phyloP scores from a whole-genome alignment of 2,888 invertebrate genomes.

The Hypselothyrea guttata region DNA sequence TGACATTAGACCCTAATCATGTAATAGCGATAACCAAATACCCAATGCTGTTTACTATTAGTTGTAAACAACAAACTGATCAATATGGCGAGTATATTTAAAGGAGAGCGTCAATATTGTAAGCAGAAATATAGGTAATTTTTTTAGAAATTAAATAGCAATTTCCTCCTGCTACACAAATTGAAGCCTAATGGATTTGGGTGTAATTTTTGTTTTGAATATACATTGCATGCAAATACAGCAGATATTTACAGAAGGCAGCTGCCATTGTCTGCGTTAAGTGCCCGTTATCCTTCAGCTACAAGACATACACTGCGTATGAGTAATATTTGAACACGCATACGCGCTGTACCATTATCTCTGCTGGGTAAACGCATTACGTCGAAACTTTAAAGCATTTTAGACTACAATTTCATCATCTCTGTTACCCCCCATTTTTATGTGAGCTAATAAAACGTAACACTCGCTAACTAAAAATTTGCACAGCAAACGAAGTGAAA shows the following conservation, averaged over 20 bases:
- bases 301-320: constrained; percentile 39
- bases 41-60: too few species aligned
- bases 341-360: constrained; percentile 37
- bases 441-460: constrained; percentile 39
- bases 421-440: not conserved
- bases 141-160: too few species aligned
- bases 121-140: too few species aligned
- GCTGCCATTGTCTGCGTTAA: constrained; percentile 42
- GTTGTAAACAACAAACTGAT: too few species aligned
- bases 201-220: not conserved
- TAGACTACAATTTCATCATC: constrained; percentile 39
- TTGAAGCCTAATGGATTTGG: too few species aligned
- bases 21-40: too few species aligned
- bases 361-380: constrained; percentile 14
- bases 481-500: constrained; percentile 41
- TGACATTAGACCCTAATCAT: constrained; percentile 7
- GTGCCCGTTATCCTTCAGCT: constrained; percentile 27
- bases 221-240: not conserved
- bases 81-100: too few species aligned
- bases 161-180: too few species aligned
- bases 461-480: constrained; percentile 51
- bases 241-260: constrained; percentile 15
- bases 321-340: constrained; percentile 44
- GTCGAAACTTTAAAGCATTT: not conserved
- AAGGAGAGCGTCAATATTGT: too few species aligned